A percentile compares a stretch with the other conserved stretches of the same genome.
Conservation (phyloP, 2,888 invertebrate species). For the Yponomeuta sedellus region DNA sequence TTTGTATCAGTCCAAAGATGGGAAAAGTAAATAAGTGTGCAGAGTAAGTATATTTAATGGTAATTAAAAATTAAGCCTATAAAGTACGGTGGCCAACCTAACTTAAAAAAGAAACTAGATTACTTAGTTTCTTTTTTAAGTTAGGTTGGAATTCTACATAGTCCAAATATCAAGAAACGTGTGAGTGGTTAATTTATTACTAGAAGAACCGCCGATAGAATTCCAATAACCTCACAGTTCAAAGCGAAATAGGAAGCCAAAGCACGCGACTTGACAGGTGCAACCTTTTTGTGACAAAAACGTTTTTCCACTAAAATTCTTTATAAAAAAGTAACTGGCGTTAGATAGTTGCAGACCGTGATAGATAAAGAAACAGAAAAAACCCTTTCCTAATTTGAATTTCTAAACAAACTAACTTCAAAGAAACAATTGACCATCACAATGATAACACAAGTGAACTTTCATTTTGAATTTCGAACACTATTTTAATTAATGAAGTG, state of each 20-base stretch:
- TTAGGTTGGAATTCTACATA: no score
- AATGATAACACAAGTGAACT: background rate
- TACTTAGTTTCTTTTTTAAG: no score
- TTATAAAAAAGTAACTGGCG: background rate
- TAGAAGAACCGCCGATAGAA: background rate
- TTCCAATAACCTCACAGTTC: background rate
- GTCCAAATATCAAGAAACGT: no score
- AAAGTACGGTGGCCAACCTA: no score
- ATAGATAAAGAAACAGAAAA: background rate
- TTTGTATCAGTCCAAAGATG: no score
- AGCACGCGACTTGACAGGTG: constrained; percentile 14
- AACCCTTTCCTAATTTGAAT: background rate
- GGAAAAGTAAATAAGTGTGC: no score
- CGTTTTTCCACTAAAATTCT: constrained; percentile 4
- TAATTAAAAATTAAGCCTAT: no score
- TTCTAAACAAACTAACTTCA: no score
- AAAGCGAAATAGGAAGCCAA: background rate
- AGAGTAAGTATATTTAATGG: no score
- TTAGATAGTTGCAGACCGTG: background rate
- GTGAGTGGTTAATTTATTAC: background rate
- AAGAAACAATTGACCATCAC: background rate
- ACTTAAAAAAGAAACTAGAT: no score
- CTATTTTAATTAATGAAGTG: constrained; percentile 49
- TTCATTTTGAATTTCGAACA: background rate
- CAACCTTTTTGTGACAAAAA: constrained; percentile 3